These are phyloP conservation scores for Drosophila arawakana DNA, from an alignment of 1,140 invertebrate species.

Conservation along the genomic window DNA sequence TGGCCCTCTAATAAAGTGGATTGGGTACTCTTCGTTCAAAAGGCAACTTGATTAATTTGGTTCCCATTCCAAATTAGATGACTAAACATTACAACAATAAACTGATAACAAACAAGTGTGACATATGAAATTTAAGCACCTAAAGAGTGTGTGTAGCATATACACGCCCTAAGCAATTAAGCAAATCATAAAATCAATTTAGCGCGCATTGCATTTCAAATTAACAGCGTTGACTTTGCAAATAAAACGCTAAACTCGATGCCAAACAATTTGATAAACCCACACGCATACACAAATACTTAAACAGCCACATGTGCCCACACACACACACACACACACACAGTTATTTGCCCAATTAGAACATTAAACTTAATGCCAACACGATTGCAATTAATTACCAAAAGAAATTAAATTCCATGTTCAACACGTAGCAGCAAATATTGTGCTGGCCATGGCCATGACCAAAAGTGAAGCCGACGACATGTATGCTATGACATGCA, in stretches of 20 bases:
- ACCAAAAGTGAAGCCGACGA: constrained; percentile 32
- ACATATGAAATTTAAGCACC: not conserved
- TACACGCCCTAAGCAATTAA: constrained; percentile 46
- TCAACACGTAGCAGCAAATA: constrained; percentile 78
- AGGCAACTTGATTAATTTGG: constrained; percentile 27
- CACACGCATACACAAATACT: constrained; percentile 32
- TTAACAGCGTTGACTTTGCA: constrained; percentile 64
- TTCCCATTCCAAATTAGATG: not conserved
- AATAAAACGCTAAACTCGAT: constrained; percentile 62
- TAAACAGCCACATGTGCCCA: constrained; percentile 4
- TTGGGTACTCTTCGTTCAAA: not conserved
- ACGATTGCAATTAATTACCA: constrained; percentile 83
- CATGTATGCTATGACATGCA: constrained; percentile 22
- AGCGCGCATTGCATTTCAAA: constrained; percentile 56
- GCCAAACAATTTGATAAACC: constrained; percentile 54
- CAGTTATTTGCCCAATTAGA: constrained; percentile 69
- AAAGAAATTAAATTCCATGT: constrained; percentile 82
- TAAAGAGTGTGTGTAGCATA: not conserved
- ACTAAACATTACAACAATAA: constrained; percentile 13
- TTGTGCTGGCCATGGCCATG: constrained; percentile 50
- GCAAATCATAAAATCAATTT: constrained; percentile 78
- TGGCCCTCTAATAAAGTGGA: not conserved
- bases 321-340: not conserved
- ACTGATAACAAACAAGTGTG: constrained; percentile 17
- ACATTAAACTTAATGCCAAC: constrained; percentile 81